Conservation (phyloP, 2,797 vertebrate genomes). For the Clarias fuscus region DNA sequence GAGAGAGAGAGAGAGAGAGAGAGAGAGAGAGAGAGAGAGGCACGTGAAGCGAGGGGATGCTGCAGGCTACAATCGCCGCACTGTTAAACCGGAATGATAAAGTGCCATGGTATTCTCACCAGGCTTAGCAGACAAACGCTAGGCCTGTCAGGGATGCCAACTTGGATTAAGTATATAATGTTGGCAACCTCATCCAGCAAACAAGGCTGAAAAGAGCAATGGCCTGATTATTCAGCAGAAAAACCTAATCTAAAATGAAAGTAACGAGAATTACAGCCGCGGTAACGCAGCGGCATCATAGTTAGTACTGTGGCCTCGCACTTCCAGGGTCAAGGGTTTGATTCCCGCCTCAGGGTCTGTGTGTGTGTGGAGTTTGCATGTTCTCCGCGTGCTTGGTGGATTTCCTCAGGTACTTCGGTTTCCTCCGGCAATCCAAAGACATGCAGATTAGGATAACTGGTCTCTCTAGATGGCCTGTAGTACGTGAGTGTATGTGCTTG, state of each 20-base stretch:
- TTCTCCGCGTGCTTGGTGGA: no score
- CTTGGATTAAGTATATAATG: slow-evolving; percentile 61
- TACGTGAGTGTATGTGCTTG: no score
- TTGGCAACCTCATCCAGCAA: slow-evolving; percentile 44
- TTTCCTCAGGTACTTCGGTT: no score
- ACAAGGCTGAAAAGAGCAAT: slow-evolving; percentile 16
- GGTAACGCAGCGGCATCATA: no score
- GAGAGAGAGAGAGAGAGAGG: slow-evolving; percentile 42
- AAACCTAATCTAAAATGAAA: background rate
- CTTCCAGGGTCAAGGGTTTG: no score
- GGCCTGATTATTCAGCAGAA: background rate
- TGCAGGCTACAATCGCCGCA: slow-evolving; percentile 76
- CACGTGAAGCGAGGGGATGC: slow-evolving; percentile 67
- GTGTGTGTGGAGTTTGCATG: no score
- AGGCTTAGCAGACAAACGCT: slow-evolving; percentile 60
- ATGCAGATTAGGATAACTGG: no score
- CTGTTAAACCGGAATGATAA: slow-evolving; percentile 76
- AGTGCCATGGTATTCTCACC: slow-evolving; percentile 64
- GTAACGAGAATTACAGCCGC: background rate
- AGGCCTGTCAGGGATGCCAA: slow-evolving; percentile 63
- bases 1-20: slow-evolving; percentile 16
- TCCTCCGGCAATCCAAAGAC: no score
- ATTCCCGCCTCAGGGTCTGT: no score
- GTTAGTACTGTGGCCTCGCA: no score
- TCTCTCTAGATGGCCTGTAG: no score